These are phyloP conservation scores for Idaea straminata DNA, from an alignment of 2,888 invertebrate genomes.

Conservation along the genomic window DNA sequence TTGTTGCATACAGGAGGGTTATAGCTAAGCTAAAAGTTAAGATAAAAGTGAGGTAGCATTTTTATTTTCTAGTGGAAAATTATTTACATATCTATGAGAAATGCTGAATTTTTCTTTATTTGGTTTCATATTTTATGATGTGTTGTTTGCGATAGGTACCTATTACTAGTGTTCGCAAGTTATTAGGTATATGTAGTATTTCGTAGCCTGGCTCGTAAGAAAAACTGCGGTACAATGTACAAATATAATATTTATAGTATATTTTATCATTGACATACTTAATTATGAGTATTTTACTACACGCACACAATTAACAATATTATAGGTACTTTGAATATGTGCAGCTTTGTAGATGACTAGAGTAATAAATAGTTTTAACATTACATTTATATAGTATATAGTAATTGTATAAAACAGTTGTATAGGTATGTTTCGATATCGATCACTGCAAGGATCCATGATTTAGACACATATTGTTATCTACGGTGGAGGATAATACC, in stretches of 20 bases:
- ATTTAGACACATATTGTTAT: slow-evolving; percentile 65
- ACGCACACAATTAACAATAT: slow-evolving; percentile 62
- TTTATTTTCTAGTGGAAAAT: slow-evolving; percentile 76
- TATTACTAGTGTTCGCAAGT: slow-evolving; percentile 36
- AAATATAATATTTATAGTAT: slow-evolving; percentile 54
- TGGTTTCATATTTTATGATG: slow-evolving; percentile 51
- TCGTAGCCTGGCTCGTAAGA: slow-evolving; percentile 47
- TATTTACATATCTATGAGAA: slow-evolving; percentile 72
- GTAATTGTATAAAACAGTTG: slow-evolving; percentile 66
- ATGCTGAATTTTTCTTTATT: slow-evolving; percentile 58
- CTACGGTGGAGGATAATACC: slow-evolving; percentile 65
- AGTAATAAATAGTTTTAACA: slow-evolving; percentile 55
- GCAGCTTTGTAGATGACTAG: slow-evolving; percentile 79
- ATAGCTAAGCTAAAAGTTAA: slow-evolving; percentile 75
- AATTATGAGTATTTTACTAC: slow-evolving; percentile 69
- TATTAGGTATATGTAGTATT: slow-evolving; percentile 28
- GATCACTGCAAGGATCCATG: slow-evolving; percentile 81
- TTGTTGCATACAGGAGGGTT: slow-evolving; percentile 41
- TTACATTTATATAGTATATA: slow-evolving; percentile 42
- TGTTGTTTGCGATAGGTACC: slow-evolving; percentile 34
- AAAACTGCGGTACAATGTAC: slow-evolving; percentile 46
- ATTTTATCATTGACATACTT: slow-evolving; percentile 48
- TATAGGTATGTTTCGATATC: slow-evolving; percentile 64
- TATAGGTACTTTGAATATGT: slow-evolving; percentile 65
- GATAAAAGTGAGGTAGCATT: slow-evolving; percentile 78